phyloP scores from a whole-genome alignment of 2,888 invertebrate genomes.

The Tiliacea citrago region DNA sequence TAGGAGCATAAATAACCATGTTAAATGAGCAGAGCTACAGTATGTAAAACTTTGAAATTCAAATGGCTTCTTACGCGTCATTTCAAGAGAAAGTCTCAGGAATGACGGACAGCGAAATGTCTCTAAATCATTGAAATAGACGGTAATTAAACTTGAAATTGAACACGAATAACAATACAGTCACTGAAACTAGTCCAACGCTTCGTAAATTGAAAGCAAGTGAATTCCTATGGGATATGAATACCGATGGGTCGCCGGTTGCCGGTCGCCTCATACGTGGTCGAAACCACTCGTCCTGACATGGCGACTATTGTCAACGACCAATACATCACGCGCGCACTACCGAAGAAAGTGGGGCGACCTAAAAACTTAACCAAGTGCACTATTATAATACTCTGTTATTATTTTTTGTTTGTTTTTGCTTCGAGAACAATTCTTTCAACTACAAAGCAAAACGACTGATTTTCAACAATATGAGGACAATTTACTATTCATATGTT shows the following conservation, averaged over 20 bases:
- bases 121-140: background rate
- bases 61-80: slow-evolving; percentile 13
- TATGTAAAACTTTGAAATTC: background rate
- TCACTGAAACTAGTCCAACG: slow-evolving; percentile 16
- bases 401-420: background rate
- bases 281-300: slow-evolving; percentile 19
- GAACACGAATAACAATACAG: background rate
- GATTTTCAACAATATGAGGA: background rate
- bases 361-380: slow-evolving; percentile 36
- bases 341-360: slow-evolving; percentile 48
- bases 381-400: background rate
- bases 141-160: background rate
- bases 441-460: background rate
- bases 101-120: background rate
- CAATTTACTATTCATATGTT: background rate
- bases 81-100: slow-evolving; percentile 25
- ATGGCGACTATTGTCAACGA: slow-evolving; percentile 6
- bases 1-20: background rate
- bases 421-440: slow-evolving; percentile 22
- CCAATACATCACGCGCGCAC: slow-evolving; percentile 33
- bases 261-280: slow-evolving; percentile 11
- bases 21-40: background rate
- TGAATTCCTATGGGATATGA: slow-evolving; percentile 22
- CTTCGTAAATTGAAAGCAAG: slow-evolving; percentile 35
- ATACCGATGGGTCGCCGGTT: background rate